Conservation (phyloP, 2,888 invertebrate genomes). For the Ectemnius cavifrons region DNA sequence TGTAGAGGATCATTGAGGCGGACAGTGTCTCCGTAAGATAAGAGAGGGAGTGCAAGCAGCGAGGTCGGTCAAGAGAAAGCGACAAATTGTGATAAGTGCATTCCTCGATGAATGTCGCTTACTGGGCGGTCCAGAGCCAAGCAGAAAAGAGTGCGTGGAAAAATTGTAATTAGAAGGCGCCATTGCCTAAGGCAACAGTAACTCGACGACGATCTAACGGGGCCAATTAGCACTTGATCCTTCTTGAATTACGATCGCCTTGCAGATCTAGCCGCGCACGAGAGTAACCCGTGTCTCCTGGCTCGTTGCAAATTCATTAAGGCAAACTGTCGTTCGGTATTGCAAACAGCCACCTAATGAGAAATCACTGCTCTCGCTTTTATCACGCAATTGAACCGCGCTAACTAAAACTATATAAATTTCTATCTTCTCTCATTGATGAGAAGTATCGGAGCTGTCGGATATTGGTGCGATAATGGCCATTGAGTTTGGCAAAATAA, state of each 20-base stretch:
- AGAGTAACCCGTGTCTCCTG: conserved; percentile 10
- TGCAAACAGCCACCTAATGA: not conserved
- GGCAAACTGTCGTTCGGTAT: conserved; percentile 22
- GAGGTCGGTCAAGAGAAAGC: conserved; percentile 31
- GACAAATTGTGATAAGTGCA: conserved; percentile 40
- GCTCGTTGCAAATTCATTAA: conserved; percentile 33
- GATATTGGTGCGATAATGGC: too few relatives aligned
- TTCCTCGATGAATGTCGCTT: conserved; percentile 54
- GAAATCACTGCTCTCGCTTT: too few relatives aligned
- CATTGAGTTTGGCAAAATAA: conserved; percentile 15
- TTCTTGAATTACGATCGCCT: conserved; percentile 68
- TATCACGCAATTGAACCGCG: too few relatives aligned
- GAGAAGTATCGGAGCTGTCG: too few relatives aligned
- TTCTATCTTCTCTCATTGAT: too few relatives aligned
- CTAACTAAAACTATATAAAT: too few relatives aligned
- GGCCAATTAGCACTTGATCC: conserved; percentile 73
- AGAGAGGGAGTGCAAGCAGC: not conserved
- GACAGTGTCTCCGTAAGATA: conserved; percentile 9
- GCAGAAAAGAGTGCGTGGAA: conserved; percentile 13
- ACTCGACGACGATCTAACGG: conserved; percentile 60
- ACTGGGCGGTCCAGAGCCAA: conserved; percentile 33
- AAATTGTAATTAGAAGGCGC: conserved; percentile 65
- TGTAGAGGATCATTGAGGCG: not conserved
- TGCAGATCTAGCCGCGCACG: conserved; percentile 43
- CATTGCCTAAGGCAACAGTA: conserved; percentile 40